Base-by-base conservation (phyloP, 2,113 vertebrate genomes). In the Campylomormyrus numenius region DNA sequence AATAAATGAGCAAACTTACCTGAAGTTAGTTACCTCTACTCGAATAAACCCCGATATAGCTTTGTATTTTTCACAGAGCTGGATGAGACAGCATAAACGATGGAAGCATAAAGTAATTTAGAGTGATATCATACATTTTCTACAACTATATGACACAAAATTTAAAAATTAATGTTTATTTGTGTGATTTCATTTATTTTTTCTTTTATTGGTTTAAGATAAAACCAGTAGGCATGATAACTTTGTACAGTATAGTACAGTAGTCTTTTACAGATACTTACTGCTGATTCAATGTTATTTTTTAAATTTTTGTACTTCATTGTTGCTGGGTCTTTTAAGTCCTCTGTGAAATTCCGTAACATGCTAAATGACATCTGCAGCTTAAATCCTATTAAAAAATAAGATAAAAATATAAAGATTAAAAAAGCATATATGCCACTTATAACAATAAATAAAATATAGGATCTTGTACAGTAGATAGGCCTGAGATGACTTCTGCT, bases 301-400 rank as follows among this genome's bases (percentile, higher is more conserved):
- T 85, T 85, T 0, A 85, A n/a, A 24, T 48, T 45, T 85, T 48
- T 45, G 83, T 85, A 85, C 39, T 21, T 85, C 39, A 17, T 85
- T n/a, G 42, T 85, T 9, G 83, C 45, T 48, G 83, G 83, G 21
- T 85, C 45, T 45, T 85, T 48, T 24, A 85, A 48, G 7, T 85
- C 83, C 83, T 85, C 83, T 85, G 88, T 45, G 52, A 45, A 58
- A 58, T 58, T 24, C 21, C 35, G 58, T 48, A 15, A 39, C 31
- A 88, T 88, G 52, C 56, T 70, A 70, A 88, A 85, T 46, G 53
- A 62, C 62, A 46, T 66, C 53, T 53, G 52, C 56, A 88, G 39
- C 15, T 88, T 85, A 48, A 46, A 85, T 24, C 88, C 62, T 74
- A 42, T 42, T 49, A 42, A 48, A 89, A 66, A 74, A 13, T 48